Conservation (phyloP, 2,888 invertebrate species). For the Agrenia bidenticulata region DNA sequence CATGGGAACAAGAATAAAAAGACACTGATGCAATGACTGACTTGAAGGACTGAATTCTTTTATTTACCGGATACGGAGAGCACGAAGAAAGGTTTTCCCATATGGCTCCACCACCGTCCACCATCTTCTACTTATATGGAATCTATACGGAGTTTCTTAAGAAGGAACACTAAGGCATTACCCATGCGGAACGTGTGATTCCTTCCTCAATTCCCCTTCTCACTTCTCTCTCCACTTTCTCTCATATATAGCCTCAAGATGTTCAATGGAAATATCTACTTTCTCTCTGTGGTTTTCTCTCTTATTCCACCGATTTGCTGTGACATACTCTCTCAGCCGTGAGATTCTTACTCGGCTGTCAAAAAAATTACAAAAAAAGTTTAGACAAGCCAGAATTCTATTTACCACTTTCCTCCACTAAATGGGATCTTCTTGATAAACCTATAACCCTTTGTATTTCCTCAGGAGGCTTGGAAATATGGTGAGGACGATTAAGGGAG, state of each 20-base stretch:
- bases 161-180: background rate
- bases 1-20: background rate
- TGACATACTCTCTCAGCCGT: slow-evolving; percentile 3
- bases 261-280: slow-evolving; percentile 1
- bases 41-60: slow-evolving; percentile 14
- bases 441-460: too few relatives aligned
- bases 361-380: slow-evolving; percentile 7
- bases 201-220: slow-evolving; percentile 1
- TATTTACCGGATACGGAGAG: slow-evolving; percentile 3
- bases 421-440: background rate
- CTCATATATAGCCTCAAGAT: too few relatives aligned
- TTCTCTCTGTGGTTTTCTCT: slow-evolving; percentile 3
- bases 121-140: too few relatives aligned
- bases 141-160: too few relatives aligned
- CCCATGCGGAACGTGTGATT: slow-evolving; percentile 8
- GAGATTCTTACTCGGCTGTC: slow-evolving; percentile 11
- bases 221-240: background rate
- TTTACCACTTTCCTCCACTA: background rate
- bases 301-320: slow-evolving; percentile 10
- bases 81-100: slow-evolving; percentile 8
- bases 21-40: slow-evolving; percentile 17
- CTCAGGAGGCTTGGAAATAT: background rate
- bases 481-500: too few relatives aligned
- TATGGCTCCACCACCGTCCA: background rate
- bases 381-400: background rate